Evolutionary conservation across 53 echinoderm and acorn worm species (phyloP).

Genomic region (Hippasteria phrygiana): DNA sequence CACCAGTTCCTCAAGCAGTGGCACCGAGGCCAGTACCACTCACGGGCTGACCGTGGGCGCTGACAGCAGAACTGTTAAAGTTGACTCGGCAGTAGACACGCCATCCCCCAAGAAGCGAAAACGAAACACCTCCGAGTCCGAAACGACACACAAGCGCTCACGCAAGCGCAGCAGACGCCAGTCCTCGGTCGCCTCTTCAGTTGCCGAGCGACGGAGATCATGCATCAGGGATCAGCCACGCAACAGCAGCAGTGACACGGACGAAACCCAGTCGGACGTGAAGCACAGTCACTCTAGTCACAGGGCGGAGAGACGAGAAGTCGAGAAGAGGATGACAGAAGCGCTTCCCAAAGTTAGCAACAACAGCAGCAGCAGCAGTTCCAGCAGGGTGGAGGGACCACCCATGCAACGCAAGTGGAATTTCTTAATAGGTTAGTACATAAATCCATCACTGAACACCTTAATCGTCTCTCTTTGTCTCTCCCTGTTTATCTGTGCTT

Average conservation of each 20-base stretch:
- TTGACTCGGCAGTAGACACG: constrained; percentile 9
- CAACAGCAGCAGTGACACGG: constrained; percentile 76
- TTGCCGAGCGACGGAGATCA: constrained; percentile 61
- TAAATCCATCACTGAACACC: neutral
- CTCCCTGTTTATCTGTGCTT: neutral
- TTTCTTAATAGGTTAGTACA: constrained; percentile 81
- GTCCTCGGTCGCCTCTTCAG: constrained; percentile 36
- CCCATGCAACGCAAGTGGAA: constrained; percentile 79
- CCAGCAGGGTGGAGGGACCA: constrained; percentile 46
- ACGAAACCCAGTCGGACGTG: constrained; percentile 62
- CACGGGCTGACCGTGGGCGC: constrained; percentile 31
- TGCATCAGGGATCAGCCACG: constrained; percentile 59
- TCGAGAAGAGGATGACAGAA: constrained; percentile 48
- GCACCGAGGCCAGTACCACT: constrained; percentile 16
- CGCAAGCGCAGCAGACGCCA: constrained; percentile 56
- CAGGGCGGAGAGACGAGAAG: constrained; percentile 37
- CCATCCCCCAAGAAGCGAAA: constrained; percentile 78
- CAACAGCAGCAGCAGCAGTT: neutral
- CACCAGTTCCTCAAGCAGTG: constrained; percentile 14
- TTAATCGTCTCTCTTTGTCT: too few species aligned
- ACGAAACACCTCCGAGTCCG: constrained; percentile 75
- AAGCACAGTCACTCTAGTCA: constrained; percentile 32
- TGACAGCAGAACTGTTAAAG: constrained; percentile 57
- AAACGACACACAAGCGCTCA: constrained; percentile 74
- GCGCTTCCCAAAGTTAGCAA: constrained; percentile 39